Evolutionary conservation across 2,888 invertebrate species (phyloP), one percentile per base, ranked within the genome.

Genomic region (Megaustenia siamemsis): DNA sequence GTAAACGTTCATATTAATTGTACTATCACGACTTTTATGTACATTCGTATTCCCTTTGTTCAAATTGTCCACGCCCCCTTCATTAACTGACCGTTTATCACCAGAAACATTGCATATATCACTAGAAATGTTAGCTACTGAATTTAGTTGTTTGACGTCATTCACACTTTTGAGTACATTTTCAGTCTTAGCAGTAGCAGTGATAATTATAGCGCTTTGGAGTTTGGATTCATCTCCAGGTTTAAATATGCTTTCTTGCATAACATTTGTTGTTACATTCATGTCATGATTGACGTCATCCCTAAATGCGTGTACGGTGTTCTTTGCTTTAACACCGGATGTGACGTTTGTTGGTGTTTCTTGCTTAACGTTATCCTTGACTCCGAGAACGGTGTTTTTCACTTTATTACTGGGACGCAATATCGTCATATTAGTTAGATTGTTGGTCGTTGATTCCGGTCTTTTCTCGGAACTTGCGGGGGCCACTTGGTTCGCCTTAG

Each of bases 401-500:
- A 21, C 49, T 18, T 45, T 49, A 15, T 73, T 49, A 0, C 35
- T 21, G 18, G 21, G 18, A 5, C 49, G 18, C 49, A 49, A 6
- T 32, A 73, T 32, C 6, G 32, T 28, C 21, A 49, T 21, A 8
- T 45, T 71, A 10, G 28, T 60, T 18, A 18, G 5, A 6, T 38
- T 40, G n/a, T 69, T 69, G 28, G 5, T 40, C 6, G 40, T 40
- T 40, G 18, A 8, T 32, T 63, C 6, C 32, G 28, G 32, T 32
- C 15, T 32, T 15, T 63, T 63, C 10, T 53, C 21, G 6, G 18
- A 4, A 6, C 43, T 32, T 66, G n/a, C 12, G 12, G 83, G 83
- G 35, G 38, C 66, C 15, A 83, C 53, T 43, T 83, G 78, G 60
- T 78, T 78, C 18, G 28, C 24, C 43, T 82, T 78, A 53, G 83